Conservation (phyloP, 2,113 vertebrate species). For the Anhinga anhinga region DNA sequence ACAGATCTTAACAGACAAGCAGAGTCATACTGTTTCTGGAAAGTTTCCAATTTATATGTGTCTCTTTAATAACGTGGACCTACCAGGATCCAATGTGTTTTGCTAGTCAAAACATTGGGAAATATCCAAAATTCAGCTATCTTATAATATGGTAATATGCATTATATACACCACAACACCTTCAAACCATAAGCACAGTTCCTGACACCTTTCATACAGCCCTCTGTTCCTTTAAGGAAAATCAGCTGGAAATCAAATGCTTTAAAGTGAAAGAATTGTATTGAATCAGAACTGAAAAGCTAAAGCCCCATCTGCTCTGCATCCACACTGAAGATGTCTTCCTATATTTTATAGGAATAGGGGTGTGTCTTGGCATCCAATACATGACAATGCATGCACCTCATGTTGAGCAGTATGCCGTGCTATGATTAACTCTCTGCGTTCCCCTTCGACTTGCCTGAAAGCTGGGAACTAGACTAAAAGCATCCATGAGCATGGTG, state of each 20-base stretch:
- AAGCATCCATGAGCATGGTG: background rate
- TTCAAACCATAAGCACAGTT: background rate
- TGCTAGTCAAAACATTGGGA: slow-evolving; percentile 42
- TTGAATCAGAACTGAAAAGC: background rate
- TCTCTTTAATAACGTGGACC: background rate
- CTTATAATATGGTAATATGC: background rate
- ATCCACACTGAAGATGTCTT: background rate
- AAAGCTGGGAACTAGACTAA: background rate
- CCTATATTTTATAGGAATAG: background rate
- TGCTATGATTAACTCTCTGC: background rate
- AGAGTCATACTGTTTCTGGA: background rate
- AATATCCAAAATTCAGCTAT: slow-evolving; percentile 13
- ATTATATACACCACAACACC: background rate
- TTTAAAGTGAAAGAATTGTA: background rate
- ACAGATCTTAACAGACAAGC: background rate
- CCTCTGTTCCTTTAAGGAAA: background rate
- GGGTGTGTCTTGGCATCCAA: background rate
- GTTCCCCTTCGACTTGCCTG: background rate
- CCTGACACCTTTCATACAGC: background rate
- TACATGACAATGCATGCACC: background rate
- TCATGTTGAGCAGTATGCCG: background rate
- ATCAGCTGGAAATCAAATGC: background rate
- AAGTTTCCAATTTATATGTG: background rate
- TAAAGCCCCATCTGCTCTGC: background rate
- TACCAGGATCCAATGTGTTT: background rate